phyloP scores from a whole-genome alignment of 1,140 invertebrate genomes.

The Diprion similis region DNA sequence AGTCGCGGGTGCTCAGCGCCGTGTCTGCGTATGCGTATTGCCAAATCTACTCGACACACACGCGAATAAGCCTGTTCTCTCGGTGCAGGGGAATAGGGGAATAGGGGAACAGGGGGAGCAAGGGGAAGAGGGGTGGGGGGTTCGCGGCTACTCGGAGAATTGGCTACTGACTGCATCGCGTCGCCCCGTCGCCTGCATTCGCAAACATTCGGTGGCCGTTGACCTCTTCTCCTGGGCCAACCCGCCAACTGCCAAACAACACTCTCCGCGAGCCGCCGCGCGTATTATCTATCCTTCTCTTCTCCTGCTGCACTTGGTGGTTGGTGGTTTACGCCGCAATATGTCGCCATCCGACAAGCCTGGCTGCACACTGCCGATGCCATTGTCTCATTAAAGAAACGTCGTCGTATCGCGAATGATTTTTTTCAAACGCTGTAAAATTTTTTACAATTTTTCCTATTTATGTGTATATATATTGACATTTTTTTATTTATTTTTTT shows the following conservation, averaged over 20 bases:
- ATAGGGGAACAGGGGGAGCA: no score
- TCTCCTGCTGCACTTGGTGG: neutral
- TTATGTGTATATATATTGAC: no score
- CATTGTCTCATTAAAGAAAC: no score
- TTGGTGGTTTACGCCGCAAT: no score
- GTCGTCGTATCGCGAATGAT: conserved; percentile 19
- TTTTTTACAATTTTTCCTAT: conserved; percentile 7
- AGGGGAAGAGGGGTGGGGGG: no score
- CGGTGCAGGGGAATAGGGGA: no score
- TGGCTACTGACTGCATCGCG: neutral
- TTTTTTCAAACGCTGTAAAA: conserved; percentile 27
- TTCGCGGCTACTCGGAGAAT: no score
- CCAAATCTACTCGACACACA: neutral
- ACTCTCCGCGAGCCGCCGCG: no score
- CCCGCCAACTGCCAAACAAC: conserved; percentile 55
- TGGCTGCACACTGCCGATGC: no score
- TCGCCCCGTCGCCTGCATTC: conserved; percentile 44
- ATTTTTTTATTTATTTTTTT: no score
- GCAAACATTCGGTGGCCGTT: conserved; percentile 58
- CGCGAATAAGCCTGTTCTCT: neutral
- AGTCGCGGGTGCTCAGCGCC: no score
- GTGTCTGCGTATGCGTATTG: neutral
- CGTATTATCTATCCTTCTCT: conserved; percentile 39
- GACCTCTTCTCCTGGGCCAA: conserved; percentile 51
- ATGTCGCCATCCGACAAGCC: no score